phyloP scores from a whole-genome alignment of 1,140 invertebrate genomes.

The Manduca sexta region DNA sequence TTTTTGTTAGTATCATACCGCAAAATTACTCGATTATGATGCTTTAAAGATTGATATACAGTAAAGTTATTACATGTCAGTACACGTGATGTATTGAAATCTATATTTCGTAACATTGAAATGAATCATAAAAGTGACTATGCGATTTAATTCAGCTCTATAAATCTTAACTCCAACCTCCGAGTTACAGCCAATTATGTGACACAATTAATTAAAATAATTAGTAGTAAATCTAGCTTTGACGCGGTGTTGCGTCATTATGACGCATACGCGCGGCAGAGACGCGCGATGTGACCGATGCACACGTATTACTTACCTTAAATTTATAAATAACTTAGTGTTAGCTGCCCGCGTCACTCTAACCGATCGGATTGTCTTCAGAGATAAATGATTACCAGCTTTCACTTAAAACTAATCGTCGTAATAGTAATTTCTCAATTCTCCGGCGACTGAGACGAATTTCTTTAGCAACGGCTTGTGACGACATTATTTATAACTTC shows the following conservation, averaged over 20 bases:
- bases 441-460: constrained; percentile 39
- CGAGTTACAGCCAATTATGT: background rate
- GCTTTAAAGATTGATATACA: too few species aligned
- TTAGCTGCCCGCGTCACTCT: constrained; percentile 15
- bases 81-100: too few species aligned
- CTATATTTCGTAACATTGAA: too few species aligned
- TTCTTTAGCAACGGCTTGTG: constrained; percentile 31
- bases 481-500: constrained; percentile 29
- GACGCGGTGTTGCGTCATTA: constrained; percentile 20
- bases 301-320: constrained; percentile 18
- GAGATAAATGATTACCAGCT: constrained; percentile 52
- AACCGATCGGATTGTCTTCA: constrained; percentile 38
- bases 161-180: background rate
- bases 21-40: too few species aligned
- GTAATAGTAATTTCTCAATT: constrained; percentile 58
- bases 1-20: too few species aligned
- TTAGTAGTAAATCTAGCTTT: constrained; percentile 9
- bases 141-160: too few species aligned
- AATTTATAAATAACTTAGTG: constrained; percentile 34
- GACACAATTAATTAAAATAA: constrained; percentile 5
- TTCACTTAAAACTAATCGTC: constrained; percentile 55
- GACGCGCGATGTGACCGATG: constrained; percentile 19
- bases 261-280: constrained; percentile 30
- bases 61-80: too few species aligned
- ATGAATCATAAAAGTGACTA: too few species aligned